A percentile compares a stretch with the other conserved stretches of the same genome.
phyloP scores from a whole-genome alignment of 2,113 vertebrate genomes.

The Promerops cafer region DNA sequence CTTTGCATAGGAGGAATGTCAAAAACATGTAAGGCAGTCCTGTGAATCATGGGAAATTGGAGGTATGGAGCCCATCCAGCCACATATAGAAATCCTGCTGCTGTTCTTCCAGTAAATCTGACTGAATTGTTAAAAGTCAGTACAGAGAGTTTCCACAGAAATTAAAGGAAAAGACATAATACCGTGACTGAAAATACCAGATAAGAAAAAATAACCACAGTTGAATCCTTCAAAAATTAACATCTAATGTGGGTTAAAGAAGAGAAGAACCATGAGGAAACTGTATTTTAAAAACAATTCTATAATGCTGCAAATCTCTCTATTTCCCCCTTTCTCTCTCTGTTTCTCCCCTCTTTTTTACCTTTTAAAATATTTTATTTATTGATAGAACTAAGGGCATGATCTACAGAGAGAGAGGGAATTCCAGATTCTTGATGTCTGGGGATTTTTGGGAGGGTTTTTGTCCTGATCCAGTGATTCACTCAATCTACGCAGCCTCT shows the following conservation, averaged over 20 bases:
- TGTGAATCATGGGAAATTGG: not conserved
- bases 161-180: not conserved
- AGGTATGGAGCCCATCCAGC: not conserved
- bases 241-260: not conserved
- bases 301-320: not conserved
- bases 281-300: not conserved
- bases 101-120: not conserved
- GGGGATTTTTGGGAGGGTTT: not conserved
- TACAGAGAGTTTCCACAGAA: not conserved
- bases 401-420: not conserved
- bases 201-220: not conserved
- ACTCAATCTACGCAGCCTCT: accelerated
- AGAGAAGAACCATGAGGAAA: not conserved
- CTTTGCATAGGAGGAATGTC: not conserved
- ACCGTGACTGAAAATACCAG: not conserved
- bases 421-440: not conserved
- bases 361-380: not conserved
- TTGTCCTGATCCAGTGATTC: not conserved
- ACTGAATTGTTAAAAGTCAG: not conserved
- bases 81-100: not conserved
- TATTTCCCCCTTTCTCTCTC: not conserved
- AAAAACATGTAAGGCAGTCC: not conserved
- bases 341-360: not conserved
- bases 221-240: not conserved
- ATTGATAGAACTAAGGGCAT: not conserved